Evolutionary conservation across 2,797 vertebrate species (phyloP).

Genomic region (Muscicapa striata): DNA sequence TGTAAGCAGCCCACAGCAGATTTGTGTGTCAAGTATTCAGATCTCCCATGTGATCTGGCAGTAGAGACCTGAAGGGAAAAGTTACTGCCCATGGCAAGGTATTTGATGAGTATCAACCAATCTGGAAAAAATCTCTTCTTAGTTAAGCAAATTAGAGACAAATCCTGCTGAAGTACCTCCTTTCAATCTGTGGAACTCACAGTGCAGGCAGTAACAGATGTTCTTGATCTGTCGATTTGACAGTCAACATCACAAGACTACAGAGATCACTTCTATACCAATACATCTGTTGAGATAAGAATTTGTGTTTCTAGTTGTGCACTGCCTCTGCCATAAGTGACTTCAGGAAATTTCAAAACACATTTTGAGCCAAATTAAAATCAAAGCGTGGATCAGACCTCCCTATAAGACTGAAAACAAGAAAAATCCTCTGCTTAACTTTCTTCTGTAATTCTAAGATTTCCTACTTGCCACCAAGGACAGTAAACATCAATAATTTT

Average conservation of each 20-base stretch:
- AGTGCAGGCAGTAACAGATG: neutral
- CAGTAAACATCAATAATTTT: neutral
- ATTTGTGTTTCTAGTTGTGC: neutral
- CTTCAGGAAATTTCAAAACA: neutral
- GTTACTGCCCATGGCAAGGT: neutral
- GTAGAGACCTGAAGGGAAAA: neutral
- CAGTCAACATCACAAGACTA: constrained; percentile 4
- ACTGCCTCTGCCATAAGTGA: neutral
- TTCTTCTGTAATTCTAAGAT: neutral
- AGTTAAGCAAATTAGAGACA: neutral
- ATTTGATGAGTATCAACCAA: neutral
- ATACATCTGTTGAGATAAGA: neutral
- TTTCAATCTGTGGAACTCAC: neutral
- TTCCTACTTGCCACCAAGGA: neutral
- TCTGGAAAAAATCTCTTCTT: neutral
- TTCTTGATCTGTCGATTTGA: constrained; percentile 22
- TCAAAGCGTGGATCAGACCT: neutral
- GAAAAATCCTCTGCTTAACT: neutral
- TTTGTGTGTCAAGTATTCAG: neutral
- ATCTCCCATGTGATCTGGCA: neutral
- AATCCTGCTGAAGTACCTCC: neutral
- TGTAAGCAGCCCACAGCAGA: neutral
- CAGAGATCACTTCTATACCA: neutral
- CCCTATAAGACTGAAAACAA: neutral
- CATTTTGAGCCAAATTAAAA: neutral